Conservation (phyloP, 2,888 invertebrate genomes). For the Cataglyphis rosenhaueri region DNA sequence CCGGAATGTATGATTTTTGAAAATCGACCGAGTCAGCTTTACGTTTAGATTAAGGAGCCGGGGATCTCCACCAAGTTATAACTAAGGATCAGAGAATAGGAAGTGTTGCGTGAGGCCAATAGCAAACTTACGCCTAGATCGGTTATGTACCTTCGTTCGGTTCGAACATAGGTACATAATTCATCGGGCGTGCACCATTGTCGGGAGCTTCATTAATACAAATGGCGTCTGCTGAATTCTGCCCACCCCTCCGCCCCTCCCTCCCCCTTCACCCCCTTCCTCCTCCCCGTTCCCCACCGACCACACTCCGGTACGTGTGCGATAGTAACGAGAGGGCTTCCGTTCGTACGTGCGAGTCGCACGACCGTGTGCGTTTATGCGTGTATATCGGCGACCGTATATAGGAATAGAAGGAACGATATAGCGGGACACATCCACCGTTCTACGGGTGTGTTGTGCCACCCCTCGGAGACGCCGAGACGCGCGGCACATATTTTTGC, state of each 20-base stretch:
- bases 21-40: neutral
- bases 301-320: conserved; percentile 67
- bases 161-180: conserved; percentile 85
- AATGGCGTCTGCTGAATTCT: conserved; percentile 86
- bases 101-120: conserved; percentile 68
- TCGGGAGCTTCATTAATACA: conserved; percentile 85
- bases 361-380: conserved; percentile 17
- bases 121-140: conserved; percentile 71
- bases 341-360: conserved; percentile 50
- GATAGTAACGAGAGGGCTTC: conserved; percentile 70
- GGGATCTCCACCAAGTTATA: conserved; percentile 46
- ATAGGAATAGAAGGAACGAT: conserved; percentile 49
- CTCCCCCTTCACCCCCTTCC: neutral
- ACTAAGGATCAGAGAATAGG: conserved; percentile 49
- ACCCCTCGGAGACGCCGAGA: conserved; percentile 67
- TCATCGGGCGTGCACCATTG: conserved; percentile 85
- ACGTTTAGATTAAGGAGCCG: conserved; percentile 26
- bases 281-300: conserved; percentile 49
- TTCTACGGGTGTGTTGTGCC: conserved; percentile 59
- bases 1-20: conserved; percentile 12
- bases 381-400: conserved; percentile 27
- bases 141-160: conserved; percentile 77
- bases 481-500: conserved; percentile 83
- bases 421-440: conserved; percentile 64
- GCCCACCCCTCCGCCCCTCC: conserved; percentile 43